These are phyloP conservation scores for Dasysyrphus tricinctus DNA, from an alignment of 2,888 invertebrate species.

Conservation along the genomic window DNA sequence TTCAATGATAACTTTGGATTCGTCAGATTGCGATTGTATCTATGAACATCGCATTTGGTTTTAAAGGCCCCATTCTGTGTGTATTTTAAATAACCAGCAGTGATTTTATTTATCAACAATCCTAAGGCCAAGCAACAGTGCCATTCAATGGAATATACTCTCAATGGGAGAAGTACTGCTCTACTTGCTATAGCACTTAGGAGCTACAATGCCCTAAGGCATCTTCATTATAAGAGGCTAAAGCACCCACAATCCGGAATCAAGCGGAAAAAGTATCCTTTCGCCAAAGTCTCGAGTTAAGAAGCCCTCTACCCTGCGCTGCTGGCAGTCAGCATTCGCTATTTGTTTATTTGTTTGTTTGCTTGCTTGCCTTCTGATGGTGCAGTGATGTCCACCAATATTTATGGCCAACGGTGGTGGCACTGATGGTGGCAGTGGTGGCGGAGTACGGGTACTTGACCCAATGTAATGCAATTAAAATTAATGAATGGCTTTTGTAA, in stretches of 20 bases:
- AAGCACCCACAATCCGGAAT: constrained; percentile 50
- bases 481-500: constrained; percentile 80
- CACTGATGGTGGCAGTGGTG: constrained; percentile 23
- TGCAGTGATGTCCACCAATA: constrained; percentile 69
- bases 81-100: constrained; percentile 1
- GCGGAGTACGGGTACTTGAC: constrained; percentile 75
- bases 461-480: constrained; percentile 79
- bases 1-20: no score
- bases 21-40: background rate
- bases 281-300: constrained; percentile 44
- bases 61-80: background rate
- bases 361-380: constrained; percentile 51
- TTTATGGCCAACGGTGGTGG: constrained; percentile 69
- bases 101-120: constrained; percentile 2
- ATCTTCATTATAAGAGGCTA: constrained; percentile 29
- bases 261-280: constrained; percentile 47
- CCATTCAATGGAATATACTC: background rate
- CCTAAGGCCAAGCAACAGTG: background rate
- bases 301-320: background rate
- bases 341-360: constrained; percentile 53
- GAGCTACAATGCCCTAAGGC: constrained; percentile 1
- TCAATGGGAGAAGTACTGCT: background rate
- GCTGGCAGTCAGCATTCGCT: constrained; percentile 2
- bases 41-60: background rate
- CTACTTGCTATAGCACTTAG: constrained; percentile 1